Base-by-base conservation (phyloP, 53 echinoderm and acorn worm genomes). In the Patiria pectinifera region DNA sequence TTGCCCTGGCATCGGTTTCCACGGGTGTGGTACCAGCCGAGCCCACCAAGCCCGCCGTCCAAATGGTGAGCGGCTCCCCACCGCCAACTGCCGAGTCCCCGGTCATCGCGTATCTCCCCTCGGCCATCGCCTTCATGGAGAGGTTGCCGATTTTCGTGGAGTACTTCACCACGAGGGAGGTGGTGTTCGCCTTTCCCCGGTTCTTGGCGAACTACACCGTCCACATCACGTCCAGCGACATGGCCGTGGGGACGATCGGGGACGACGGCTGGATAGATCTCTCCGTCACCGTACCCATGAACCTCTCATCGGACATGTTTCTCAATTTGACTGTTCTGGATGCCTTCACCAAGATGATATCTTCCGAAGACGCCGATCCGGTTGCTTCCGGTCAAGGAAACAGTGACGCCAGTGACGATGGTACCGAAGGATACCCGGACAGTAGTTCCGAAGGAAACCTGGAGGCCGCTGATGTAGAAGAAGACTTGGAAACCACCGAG, bases 121-220 rank as follows among this genome's bases (percentile, higher is more conserved):
- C 90, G 69, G 81, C 62, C 12, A 60, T 90, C 15, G 80, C 90
- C 48, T 90, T 90, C 90, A 13, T 90, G 48, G 90, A 90, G 81
- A 62, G 46, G 80, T 13, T 80, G 21, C 90, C 90, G 7, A 61
- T 90, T n/a, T 90, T 91, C 84, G 48, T 91, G 46, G 85, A 91
- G 83, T 84, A 45, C 45, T 84, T 84, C 85, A 87, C 93, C 26
- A 86, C 86, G 23, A 62, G 87, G 53, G 71, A 71, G 72, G 93
- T 92, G 48, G 35, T 82, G 69, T 92, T 86, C 60, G 60, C 59
- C 80, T 92, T 80, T 44, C 86, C 93, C 2, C 53, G 48, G 24
- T 92, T 92, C 45, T 81, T 92, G 69, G 82, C 76, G 53, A 80
- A 86, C 69, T 87, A 92, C 82, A 80, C 86, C 79, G 69, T 92